These are phyloP conservation scores for Nasonovia ribisnigri DNA, from an alignment of 2,888 invertebrate genomes.

Conservation along the genomic window DNA sequence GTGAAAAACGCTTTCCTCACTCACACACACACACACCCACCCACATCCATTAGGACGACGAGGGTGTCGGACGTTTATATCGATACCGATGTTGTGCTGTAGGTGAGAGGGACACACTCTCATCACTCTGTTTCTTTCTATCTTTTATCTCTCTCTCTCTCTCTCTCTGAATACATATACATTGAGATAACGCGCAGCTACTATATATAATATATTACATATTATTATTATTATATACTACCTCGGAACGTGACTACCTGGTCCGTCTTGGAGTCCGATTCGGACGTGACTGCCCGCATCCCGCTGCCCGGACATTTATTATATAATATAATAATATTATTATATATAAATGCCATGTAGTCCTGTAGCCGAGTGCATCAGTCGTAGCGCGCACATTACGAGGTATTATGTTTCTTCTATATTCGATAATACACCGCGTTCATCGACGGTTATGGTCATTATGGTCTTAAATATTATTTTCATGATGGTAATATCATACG, in stretches of 20 bases:
- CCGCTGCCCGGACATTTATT: neutral
- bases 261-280: conserved; percentile 20
- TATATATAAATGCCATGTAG: neutral
- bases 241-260: conserved; percentile 44
- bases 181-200: neutral
- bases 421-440: neutral
- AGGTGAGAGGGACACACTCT: neutral
- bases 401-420: neutral
- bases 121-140: neutral
- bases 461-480: neutral
- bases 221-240: neutral
- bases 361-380: neutral
- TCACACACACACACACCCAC: neutral
- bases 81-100: neutral
- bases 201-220: neutral
- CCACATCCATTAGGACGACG: neutral
- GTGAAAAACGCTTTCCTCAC: conserved; percentile 8
- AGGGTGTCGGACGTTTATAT: conserved; percentile 33
- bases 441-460: neutral
- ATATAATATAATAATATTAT: neutral
- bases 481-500: neutral
- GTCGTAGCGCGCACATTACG: neutral
- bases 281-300: conserved; percentile 39
- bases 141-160: neutral
- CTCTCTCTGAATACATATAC: neutral